Percentiles rank a stretch among this genome's conserved stretches.
Evolutionary conservation across 2,797 vertebrate genomes (phyloP).

Genomic region (Crossoptilon crossoptilon): DNA sequence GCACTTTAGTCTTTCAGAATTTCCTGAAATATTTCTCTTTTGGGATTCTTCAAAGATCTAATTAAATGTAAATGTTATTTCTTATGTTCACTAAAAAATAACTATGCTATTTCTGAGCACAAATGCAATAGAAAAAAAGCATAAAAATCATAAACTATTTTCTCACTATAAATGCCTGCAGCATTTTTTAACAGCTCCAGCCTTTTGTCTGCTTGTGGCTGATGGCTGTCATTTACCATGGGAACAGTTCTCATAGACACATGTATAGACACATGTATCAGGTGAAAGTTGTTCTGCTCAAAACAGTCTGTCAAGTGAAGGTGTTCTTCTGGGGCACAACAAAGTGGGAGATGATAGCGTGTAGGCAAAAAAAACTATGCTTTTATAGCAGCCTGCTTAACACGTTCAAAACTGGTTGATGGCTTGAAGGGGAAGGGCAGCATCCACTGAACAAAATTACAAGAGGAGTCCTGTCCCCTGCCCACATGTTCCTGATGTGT

Average conservation of each 20-base stretch:
- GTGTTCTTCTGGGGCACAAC: not conserved
- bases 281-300: not conserved
- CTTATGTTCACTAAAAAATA: not conserved
- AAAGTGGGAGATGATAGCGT: not conserved
- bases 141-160: not conserved
- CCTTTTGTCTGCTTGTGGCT: not conserved
- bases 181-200: not conserved
- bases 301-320: not conserved
- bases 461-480: no score
- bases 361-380: not conserved
- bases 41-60: conserved; percentile 13
- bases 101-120: not conserved
- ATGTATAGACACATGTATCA: not conserved
- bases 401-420: not conserved
- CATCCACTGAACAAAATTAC: not conserved
- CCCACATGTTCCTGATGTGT: not conserved
- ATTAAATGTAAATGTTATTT: conserved; percentile 20
- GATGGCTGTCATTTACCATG: not conserved
- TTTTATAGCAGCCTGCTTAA: not conserved
- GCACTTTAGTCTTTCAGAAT: not conserved
- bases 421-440: not conserved
- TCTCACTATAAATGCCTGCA: not conserved
- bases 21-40: not conserved
- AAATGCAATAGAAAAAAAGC: not conserved
- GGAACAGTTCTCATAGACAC: conserved; percentile 18